Conservation (phyloP, 2,113 vertebrate genomes). For the Thymallus thymallus region DNA sequence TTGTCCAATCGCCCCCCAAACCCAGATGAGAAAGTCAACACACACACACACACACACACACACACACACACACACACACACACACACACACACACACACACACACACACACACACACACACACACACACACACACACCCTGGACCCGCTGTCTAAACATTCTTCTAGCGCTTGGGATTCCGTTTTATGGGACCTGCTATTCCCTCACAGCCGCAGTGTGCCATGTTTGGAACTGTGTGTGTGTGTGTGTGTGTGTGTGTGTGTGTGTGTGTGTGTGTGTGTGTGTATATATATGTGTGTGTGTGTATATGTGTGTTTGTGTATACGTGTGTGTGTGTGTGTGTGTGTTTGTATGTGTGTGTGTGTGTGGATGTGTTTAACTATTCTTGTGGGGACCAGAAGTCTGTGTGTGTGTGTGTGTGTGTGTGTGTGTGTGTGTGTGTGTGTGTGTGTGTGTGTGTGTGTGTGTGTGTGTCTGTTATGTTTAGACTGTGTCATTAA, state of each 20-base stretch:
- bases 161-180: slow-evolving; percentile 13
- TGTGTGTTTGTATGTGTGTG: too few relatives aligned
- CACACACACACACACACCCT: background rate
- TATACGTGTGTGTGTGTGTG: background rate
- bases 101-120: too few relatives aligned
- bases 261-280: too few relatives aligned
- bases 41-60: too few relatives aligned
- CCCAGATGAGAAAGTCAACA: background rate
- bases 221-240: slow-evolving; percentile 1
- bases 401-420: slow-evolving; percentile 12
- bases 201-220: slow-evolving; percentile 9
- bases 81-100: too few relatives aligned
- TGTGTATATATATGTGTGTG: background rate
- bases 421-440: slow-evolving; percentile 1
- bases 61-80: too few relatives aligned
- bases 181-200: slow-evolving; percentile 25
- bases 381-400: too few relatives aligned
- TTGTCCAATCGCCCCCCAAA: slow-evolving; percentile 13
- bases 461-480: background rate
- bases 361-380: too few relatives aligned
- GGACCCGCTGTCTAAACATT: slow-evolving; percentile 8
- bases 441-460: slow-evolving; percentile 7
- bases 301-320: slow-evolving; percentile 4
- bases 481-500: background rate
- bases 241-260: too few relatives aligned